Evolutionary conservation across 2,888 invertebrate species (phyloP), one percentile per base, ranked within the genome.

Genomic region (Drosophila aldrichi): DNA sequence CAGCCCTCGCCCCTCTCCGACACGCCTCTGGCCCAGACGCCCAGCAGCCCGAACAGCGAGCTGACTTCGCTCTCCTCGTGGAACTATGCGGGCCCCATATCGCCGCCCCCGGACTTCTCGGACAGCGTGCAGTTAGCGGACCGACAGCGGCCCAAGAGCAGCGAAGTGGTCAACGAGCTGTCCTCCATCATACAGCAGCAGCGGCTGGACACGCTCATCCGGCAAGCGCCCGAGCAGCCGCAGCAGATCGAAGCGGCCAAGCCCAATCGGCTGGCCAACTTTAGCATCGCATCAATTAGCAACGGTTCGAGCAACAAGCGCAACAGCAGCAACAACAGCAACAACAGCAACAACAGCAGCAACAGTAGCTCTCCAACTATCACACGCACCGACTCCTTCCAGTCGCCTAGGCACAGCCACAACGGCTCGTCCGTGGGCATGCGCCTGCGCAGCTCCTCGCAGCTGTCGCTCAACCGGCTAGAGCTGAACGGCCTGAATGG

Each of bases 81-180:
- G 92, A 92, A 92, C 52, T 91, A 91, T 52, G 79, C 91, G 29
- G 91, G 91, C 62, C 91, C 91, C 36, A 92, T 92, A 34, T 92
- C 92, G 10, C 92, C 92, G 48, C 92, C 92, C 8, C 92, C 93
- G 3, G 92, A 91, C 55, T 92, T 92, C 64, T 92, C 92, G 4
- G 93, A 93, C 52, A 36, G 38, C 22, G 14, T 48, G 6, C 58
- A 48, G 55, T 4, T 22, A n/a, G 10, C 25, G 25, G 25, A 25
- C 25, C 25, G 16, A 0, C 48, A 18, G 48, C 38, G 80, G 8
- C 76, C 80, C 20, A 81, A 43, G n/a, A 61, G 74, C 4, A 52
- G 81, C 59, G 90, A 88, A 46, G 91, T 92, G n/a, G 88, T 92
- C 7, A 87, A 84, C 18, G 91, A 92, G 63, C 70, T 92, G 34